Conservation (phyloP, 1,140 invertebrate species). For the Glossosoma conforme region DNA sequence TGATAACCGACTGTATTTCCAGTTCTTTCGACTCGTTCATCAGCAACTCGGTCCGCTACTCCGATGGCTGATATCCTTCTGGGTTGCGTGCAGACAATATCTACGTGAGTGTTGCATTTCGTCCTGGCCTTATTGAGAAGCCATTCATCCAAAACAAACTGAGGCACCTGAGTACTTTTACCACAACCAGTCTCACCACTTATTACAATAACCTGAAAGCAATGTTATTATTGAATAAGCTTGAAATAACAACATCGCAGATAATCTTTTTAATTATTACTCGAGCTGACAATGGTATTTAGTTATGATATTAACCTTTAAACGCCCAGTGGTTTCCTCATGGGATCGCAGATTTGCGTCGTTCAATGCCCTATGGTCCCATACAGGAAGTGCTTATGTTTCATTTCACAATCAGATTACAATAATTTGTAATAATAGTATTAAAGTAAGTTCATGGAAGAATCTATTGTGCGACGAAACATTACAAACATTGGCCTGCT, state of each 20-base stretch:
- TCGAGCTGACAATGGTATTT: background rate
- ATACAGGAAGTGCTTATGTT: too few relatives aligned
- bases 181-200: conserved; percentile 86
- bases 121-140: conserved; percentile 42
- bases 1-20: conserved; percentile 84
- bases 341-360: too few relatives aligned
- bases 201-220: conserved; percentile 64
- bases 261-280: too few relatives aligned
- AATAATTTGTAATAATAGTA: too few relatives aligned
- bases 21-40: conserved; percentile 78
- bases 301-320: too few relatives aligned
- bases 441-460: too few relatives aligned
- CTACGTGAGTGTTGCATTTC: conserved; percentile 53
- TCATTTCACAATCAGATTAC: too few relatives aligned
- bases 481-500: too few relatives aligned
- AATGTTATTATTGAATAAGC: background rate
- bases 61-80: conserved; percentile 87
- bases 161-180: conserved; percentile 87
- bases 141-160: conserved; percentile 85
- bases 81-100: conserved; percentile 91
- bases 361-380: too few relatives aligned
- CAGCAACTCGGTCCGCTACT: conserved; percentile 83
- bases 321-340: too few relatives aligned
- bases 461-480: too few relatives aligned
- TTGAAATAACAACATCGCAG: too few relatives aligned